A percentile compares a stretch with the other conserved stretches of the same genome.
Evolutionary conservation across 2,113 vertebrate species (phyloP).

Genomic region (Tychaedon coryphoeus): DNA sequence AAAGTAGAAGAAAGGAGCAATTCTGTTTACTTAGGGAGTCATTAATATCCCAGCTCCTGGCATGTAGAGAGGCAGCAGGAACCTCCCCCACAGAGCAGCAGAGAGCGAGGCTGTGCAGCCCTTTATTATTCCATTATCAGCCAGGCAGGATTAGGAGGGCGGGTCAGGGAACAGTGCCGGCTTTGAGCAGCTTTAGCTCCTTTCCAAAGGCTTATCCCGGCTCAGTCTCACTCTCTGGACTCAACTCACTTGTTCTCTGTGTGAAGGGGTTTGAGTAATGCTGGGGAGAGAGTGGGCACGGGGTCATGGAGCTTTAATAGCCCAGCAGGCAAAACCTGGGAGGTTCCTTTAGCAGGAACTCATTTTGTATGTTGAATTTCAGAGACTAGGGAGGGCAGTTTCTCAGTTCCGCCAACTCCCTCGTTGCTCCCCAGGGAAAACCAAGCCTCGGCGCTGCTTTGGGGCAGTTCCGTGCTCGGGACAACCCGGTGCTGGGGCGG

Average conservation of each 20-base stretch:
- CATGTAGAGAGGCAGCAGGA: neutral
- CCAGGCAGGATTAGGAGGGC: conserved; percentile 15
- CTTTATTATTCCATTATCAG: conserved; percentile 32
- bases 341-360: neutral
- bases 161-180: neutral
- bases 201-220: neutral
- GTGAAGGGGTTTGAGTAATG: neutral
- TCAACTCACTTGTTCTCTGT: neutral
- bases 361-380: neutral
- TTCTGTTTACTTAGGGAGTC: neutral
- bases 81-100: neutral
- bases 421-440: neutral
- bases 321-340: neutral
- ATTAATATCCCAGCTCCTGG: neutral
- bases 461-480: neutral
- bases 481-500: accelerated
- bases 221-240: neutral
- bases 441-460: neutral
- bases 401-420: neutral
- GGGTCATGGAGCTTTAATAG: neutral
- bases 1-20: neutral
- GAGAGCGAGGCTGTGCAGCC: neutral
- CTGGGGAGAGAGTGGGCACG: neutral
- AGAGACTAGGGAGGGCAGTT: neutral
- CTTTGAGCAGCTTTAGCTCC: conserved; percentile 44